These are phyloP conservation scores for Chaunax sp. DNA, from an alignment of 2,797 vertebrate species.

Conservation along the genomic window DNA sequence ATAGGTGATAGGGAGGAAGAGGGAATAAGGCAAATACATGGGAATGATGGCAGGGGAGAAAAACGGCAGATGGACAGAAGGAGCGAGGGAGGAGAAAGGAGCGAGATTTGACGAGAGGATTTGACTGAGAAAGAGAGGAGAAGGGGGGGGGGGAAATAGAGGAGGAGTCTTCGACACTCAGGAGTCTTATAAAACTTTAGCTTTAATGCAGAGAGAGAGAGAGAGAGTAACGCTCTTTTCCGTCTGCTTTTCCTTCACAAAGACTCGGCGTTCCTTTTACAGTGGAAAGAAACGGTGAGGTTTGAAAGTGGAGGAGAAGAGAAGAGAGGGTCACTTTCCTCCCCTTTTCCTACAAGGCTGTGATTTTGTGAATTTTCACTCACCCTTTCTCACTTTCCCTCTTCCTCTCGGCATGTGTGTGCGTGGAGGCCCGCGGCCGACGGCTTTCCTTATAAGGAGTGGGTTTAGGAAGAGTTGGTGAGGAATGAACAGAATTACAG, in stretches of 20 bases:
- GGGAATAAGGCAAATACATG: conserved; percentile 57
- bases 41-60: conserved; percentile 36
- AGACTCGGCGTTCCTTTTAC: conserved; percentile 35
- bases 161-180: conserved; percentile 13
- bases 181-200: conserved; percentile 65
- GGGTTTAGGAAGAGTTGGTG: conserved; percentile 67
- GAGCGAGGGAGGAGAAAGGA: background rate
- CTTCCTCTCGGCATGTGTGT: conserved; percentile 33
- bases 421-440: conserved; percentile 48
- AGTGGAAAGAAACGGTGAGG: conserved; percentile 38
- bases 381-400: conserved; percentile 32
- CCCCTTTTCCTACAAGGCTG: conserved; percentile 53
- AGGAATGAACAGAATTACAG: conserved; percentile 78
- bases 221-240: background rate
- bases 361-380: conserved; percentile 46
- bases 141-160: conserved; percentile 7
- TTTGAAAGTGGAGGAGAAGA: conserved; percentile 51
- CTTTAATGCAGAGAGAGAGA: conserved; percentile 25
- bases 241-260: conserved; percentile 16
- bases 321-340: conserved; percentile 40
- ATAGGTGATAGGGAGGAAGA: conserved; percentile 45
- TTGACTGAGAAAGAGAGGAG: background rate
- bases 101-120: no score
- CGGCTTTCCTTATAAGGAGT: conserved; percentile 77
- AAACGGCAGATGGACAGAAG: conserved; percentile 58